phyloP scores from a whole-genome alignment of 2,113 vertebrate species.

The Syngnathus typhle region DNA sequence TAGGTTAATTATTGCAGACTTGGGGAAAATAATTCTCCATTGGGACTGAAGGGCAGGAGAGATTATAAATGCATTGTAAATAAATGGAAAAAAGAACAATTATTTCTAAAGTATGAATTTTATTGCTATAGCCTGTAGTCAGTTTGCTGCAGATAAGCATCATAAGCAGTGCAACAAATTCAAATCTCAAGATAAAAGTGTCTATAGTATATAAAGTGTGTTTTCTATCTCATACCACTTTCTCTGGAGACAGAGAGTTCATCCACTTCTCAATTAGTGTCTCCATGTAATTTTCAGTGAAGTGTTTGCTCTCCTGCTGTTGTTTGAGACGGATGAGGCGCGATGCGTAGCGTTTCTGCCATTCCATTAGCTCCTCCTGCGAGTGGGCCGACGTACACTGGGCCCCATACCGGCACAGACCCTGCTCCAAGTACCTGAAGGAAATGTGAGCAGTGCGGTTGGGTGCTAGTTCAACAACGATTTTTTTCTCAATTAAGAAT shows the following conservation, averaged over 20 bases:
- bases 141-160: no score
- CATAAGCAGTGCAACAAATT: no score
- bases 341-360: conserved; percentile 94
- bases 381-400: conserved; percentile 98
- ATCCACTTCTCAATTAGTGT: conserved; percentile 98
- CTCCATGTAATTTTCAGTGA: conserved; percentile 96
- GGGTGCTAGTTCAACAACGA: not conserved
- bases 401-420: conserved; percentile 93
- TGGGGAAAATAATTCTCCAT: not conserved
- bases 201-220: not conserved
- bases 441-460: conserved; percentile 6
- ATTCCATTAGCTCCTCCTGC: conserved; percentile 94
- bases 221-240: conserved; percentile 77
- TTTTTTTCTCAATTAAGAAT: not conserved
- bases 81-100: not conserved
- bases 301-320: conserved; percentile 93
- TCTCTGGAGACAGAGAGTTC: conserved; percentile 95
- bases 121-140: no score
- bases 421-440: conserved; percentile 91
- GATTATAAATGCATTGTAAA: not conserved
- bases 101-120: no score
- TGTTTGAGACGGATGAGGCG: conserved; percentile 92
- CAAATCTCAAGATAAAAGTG: not conserved
- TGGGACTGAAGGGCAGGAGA: not conserved
- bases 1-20: not conserved